Evolutionary conservation across 2,888 invertebrate species (phyloP), one percentile per base, ranked within the genome.

Genomic region (Cantharis rustica): DNA sequence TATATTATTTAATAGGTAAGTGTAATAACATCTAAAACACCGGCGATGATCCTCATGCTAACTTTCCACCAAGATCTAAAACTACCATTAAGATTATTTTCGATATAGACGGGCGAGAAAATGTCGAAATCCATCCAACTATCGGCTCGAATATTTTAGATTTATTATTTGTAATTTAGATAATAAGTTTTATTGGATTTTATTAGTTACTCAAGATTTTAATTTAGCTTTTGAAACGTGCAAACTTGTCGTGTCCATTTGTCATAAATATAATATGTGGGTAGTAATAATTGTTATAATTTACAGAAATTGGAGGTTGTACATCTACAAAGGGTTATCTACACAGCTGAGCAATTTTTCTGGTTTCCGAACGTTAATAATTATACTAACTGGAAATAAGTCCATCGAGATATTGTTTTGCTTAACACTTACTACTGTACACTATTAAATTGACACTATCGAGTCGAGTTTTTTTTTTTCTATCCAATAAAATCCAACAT

Each of bases 301-400:
- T 64, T 75, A 75, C 75, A 75, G 61, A 61, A 26, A 63, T 27
- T 23, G 76, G 61, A 27, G 47, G 47, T 76, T 76, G 68, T 78
- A 78, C 71, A 78, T 71, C 31, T 75, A 75, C 31, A 62, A 75
- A 62, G 77, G 75, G 75, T 79, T 79, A 79, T 79, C 79, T 80
- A 86, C 85, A 87, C 80, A 84, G 84, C 84, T 87, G 87, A 87
- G 87, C 87, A 87, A 87, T 84, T 84, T 84, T 87, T 87, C 86
- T 86, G 86, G 87, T 86, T 84, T 84, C 85, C 85, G 83, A 87
- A 87, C 85, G 87, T 86, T 87, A 83, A 16, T 66, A 66, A 66
- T 66, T 86, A 87, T 86, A 87, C 85, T 86, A 86, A 86, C 81
- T 81, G 85, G 84, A 84, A 85, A 85, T 82, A 83, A 79, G 73